Conservation (phyloP, 1,140 invertebrate genomes). For the Zophobas atratus region DNA sequence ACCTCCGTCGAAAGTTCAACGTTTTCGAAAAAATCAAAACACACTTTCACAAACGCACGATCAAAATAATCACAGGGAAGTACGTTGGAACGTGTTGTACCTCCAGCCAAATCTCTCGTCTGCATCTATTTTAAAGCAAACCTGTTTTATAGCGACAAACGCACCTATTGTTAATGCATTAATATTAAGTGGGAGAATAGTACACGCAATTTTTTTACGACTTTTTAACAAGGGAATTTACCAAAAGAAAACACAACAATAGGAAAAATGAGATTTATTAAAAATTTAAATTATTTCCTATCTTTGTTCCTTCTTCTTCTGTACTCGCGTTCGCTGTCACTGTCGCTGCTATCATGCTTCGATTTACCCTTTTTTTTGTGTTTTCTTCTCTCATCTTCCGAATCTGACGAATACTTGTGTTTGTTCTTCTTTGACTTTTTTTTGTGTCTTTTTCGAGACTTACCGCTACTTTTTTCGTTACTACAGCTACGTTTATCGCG, state of each 20-base stretch:
- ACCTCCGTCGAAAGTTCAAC: background rate
- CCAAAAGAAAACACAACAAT: background rate
- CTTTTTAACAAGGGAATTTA: background rate
- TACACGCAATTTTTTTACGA: slow-evolving; percentile 4
- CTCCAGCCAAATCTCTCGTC: slow-evolving; percentile 9
- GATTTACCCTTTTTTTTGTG: slow-evolving; percentile 49
- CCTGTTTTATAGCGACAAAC: slow-evolving; percentile 1
- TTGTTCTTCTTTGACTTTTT: slow-evolving; percentile 45
- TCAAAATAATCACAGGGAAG: slow-evolving; percentile 1
- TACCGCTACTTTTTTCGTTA: slow-evolving; percentile 17
- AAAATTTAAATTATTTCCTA: background rate
- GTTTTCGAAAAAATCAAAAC: background rate
- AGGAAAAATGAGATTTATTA: slow-evolving; percentile 3
- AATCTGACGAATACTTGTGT: slow-evolving; percentile 20
- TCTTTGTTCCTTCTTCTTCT: background rate
- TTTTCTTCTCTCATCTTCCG: slow-evolving; percentile 35
- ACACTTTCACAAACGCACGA: background rate
- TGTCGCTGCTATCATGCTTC: slow-evolving; percentile 40
- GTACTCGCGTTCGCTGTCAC: background rate
- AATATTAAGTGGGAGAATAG: slow-evolving; percentile 25
- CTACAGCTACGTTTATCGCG: slow-evolving; percentile 1
- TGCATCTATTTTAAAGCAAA: slow-evolving; percentile 23
- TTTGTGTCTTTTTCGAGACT: slow-evolving; percentile 1
- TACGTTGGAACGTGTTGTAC: background rate
- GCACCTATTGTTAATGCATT: slow-evolving; percentile 7